Evolutionary conservation across 30 jellyfish, hydroid and myxozoan genomes (phyloP), one percentile per base, ranked within the genome.

Genomic region (Pelagia noctiluca): DNA sequence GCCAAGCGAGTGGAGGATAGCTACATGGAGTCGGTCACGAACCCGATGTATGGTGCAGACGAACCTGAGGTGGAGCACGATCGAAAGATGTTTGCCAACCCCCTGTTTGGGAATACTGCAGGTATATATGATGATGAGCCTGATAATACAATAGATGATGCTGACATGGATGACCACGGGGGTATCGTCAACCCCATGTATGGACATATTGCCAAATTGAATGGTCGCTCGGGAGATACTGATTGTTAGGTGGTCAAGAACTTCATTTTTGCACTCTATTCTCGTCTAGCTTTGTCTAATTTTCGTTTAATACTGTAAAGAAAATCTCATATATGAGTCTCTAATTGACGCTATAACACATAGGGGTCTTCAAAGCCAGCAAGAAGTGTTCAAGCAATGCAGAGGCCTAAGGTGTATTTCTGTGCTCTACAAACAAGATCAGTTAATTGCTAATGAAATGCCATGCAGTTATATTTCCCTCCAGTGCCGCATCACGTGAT

Each of bases 41-140:
- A 83, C 60, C 93, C 93, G 24, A 7, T 83, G 67, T 83, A 83
- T 72, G 93, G 93, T 29, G 84, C 34, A 31, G 90, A 50, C 71
- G 93, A 83, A 18, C 78, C 50, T 60, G 93, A 83, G 35, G 89
- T 66, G 16, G 81, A 83, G 2, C 53, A 46, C 21, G 28, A 70
- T 16, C 57, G 77, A 34, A 30, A 25, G 4, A 80, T 68, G 87
- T 80, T 80, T 65, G 87, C 46, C 13, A 80, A 80, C 32, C 91
- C 91, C 36, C 88, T 80, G 54, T 80, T 18, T 80, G 85, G 86
- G 23, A 68, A 37, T 19, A n/a, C 85, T 34, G 38, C 46, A 11
- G n/a, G 7, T 13, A n/a, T 28, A 5, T 12, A 23, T 32, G 85
- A 72, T 23, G 67, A 28, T 21, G 33, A 18, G 16, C 31, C 7